Conservation (phyloP, 2,888 invertebrate species). For the Amphipyra tragopoginis region DNA sequence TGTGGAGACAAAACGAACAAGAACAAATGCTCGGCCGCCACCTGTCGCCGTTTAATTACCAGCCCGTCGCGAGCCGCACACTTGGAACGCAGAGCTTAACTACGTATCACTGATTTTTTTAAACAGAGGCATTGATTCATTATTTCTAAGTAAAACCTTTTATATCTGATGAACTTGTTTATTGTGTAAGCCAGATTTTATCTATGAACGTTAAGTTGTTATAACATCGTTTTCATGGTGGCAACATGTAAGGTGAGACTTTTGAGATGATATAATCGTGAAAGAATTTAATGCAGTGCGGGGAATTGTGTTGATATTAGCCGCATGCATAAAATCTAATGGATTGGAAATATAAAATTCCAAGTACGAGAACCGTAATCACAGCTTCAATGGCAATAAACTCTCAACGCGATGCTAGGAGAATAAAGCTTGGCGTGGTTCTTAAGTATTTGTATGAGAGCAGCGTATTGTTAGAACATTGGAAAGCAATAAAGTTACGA, state of each 20-base stretch:
- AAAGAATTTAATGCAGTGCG: not conserved
- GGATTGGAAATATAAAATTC: not conserved
- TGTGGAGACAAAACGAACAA: conserved; percentile 24
- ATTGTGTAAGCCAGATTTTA: conserved; percentile 9
- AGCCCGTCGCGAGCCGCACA: not conserved
- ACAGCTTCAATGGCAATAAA: not conserved
- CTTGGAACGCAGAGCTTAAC: not conserved
- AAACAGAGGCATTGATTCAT: conserved; percentile 1
- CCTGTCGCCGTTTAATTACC: conserved; percentile 4
- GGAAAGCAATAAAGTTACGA: conserved; percentile 54
- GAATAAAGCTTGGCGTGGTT: conserved; percentile 1
- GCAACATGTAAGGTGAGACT: not conserved
- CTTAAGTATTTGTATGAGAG: conserved; percentile 21
- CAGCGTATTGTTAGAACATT: conserved; percentile 34
- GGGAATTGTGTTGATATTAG: too few relatives aligned
- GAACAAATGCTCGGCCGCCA: conserved; percentile 3
- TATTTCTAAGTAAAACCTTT: conserved; percentile 5
- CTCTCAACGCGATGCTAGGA: not conserved
- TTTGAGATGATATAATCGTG: not conserved
- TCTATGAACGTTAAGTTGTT: not conserved
- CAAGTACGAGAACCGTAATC: not conserved
- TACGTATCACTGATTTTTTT: not conserved
- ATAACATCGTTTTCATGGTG: too few relatives aligned
- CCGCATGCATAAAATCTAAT: not conserved
- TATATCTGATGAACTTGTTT: conserved; percentile 7